Base-by-base conservation (phyloP, 2,113 vertebrate genomes). In the Ardeotis arabs region DNA sequence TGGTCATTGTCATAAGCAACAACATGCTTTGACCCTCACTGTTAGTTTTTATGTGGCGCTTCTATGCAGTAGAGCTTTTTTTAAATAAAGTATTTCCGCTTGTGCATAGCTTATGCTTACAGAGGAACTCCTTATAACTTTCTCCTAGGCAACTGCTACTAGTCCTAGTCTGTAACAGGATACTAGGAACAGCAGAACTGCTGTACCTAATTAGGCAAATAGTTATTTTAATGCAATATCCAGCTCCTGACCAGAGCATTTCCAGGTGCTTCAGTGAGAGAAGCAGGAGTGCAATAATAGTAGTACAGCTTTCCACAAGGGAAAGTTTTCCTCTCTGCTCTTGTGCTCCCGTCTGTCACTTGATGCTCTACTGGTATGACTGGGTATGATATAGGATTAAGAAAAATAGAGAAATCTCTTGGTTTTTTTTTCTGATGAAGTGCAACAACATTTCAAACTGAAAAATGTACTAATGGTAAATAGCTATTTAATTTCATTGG, bases 181-280 rank as follows among this genome's bases (percentile, higher is more conserved):
- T 76, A 47, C 70, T 39, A 73, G 67, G 86, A 82, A 69, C 89
- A 85, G 74, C 74, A 94, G 37, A 95, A 91, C 69, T 96, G 49
- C 74, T 96, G 91, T 69, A 56, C 68, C n/a, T 92, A 24, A 91
- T 96, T 92, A 95, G 58, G 59, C 27, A 66, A 59, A 69, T 87
- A 2, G 37, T 52, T 84, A 27, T 84, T 96, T 92, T 87, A 89
- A 58, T 79, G 58, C 45, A 76, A 56, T 69, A 62, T 81, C 31
- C 86, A 89, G 49, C 85, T 89, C 66, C 53, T 82, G 86, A 81
- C 44, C 44, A 68, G 86, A 90, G 50, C 44, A 53, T 29, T 93
- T 92, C 87, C 95, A 97, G 87, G 93, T 96, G 93, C 23, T 84
- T 62, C 53, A 76, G 28, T 5, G 4, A 41, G 24, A 55, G 69